A percentile compares a stretch with the other conserved stretches of the same genome.
phyloP scores from a whole-genome alignment of 2,113 vertebrate species.

The Mormyrus lacerda region DNA sequence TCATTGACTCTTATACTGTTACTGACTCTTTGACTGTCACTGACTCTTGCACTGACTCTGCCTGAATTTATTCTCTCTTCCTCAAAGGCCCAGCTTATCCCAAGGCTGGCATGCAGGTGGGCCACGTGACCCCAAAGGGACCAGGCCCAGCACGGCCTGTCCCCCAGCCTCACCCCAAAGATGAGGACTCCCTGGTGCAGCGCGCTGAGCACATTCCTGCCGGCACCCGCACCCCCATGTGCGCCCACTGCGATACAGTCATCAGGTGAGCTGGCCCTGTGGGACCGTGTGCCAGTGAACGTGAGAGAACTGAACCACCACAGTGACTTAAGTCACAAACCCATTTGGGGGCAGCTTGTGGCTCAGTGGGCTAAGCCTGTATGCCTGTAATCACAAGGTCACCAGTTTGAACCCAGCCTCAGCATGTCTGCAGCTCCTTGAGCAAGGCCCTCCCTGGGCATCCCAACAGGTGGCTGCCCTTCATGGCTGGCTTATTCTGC shows the following conservation, averaged over 20 bases:
- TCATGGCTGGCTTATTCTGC: too few species aligned
- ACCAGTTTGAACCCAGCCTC: too few species aligned
- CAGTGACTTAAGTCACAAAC: background rate
- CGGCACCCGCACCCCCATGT: conserved; percentile 87
- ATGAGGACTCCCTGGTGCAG: conserved; percentile 80
- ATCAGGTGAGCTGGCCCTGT: conserved; percentile 66
- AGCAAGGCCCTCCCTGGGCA: too few species aligned
- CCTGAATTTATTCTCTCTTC: background rate
- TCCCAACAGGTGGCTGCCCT: too few species aligned
- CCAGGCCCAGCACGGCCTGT: conserved; percentile 39
- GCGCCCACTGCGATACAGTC: conserved; percentile 79
- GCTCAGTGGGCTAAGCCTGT: too few species aligned
- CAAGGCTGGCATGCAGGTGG: conserved; percentile 15
- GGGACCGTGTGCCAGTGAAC: background rate
- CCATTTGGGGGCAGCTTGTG: too few species aligned
- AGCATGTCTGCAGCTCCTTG: too few species aligned
- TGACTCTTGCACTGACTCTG: background rate
- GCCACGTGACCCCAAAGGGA: conserved; percentile 43
- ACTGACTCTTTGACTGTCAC: background rate
- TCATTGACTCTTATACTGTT: too few species aligned
- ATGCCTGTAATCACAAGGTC: too few species aligned
- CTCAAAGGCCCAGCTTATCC: conserved; percentile 20
- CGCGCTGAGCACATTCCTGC: conserved; percentile 90
- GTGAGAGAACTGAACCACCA: background rate
- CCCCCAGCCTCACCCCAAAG: conserved; percentile 58